Evolutionary conservation across 2,888 invertebrate species (phyloP), one percentile per base, ranked within the genome.

Genomic region (Pemphredon lugubris): DNA sequence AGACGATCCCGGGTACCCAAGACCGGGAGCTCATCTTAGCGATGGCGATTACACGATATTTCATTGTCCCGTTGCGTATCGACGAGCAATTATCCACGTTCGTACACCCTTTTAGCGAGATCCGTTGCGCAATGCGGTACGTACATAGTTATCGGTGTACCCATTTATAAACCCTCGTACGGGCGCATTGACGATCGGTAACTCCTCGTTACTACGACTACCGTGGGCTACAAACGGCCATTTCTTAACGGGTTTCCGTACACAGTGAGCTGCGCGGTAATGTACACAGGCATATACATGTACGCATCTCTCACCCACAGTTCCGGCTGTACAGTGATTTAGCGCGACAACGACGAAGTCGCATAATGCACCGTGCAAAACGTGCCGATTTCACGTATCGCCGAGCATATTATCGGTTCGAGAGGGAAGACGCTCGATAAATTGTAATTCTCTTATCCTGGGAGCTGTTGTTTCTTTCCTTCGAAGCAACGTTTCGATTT

Each of bases 131-230:
- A 78, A 75, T 23, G 59, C 51, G n/a, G n/a, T n/a, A n/a, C 44
- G 66, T 53, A 53, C 57, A 14, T 39, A 37, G 45, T 39, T 32
- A 63, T 39, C 47, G 51, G 64, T 63, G 68, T 65, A 66, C 14
- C 61, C 71, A 81, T 77, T 82, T 82, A 72, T 76, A 75, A 72
- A 58, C 32, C 67, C 54, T 44, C 47, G 47, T 42, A 73, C 66
- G 42, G 55, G 21, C 53, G 57, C 50, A 69, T 77, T 73, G 76
- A 71, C 79, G 71, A 77, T 71, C 65, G 74, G 77, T 77, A 77
- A 78, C 73, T 75, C 75, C 81, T 81, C 76, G 76, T 81, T 82
- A 79, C 82, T 67, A 69, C 37, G 61, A 65, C 73, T 75, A 74
- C 75, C 71, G 65, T 67, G 60, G 50, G 59, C 71, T 74, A 73